Evolutionary conservation across 2,113 vertebrate genomes (phyloP), one percentile per base, ranked within the genome.

Genomic region (Alces alces): DNA sequence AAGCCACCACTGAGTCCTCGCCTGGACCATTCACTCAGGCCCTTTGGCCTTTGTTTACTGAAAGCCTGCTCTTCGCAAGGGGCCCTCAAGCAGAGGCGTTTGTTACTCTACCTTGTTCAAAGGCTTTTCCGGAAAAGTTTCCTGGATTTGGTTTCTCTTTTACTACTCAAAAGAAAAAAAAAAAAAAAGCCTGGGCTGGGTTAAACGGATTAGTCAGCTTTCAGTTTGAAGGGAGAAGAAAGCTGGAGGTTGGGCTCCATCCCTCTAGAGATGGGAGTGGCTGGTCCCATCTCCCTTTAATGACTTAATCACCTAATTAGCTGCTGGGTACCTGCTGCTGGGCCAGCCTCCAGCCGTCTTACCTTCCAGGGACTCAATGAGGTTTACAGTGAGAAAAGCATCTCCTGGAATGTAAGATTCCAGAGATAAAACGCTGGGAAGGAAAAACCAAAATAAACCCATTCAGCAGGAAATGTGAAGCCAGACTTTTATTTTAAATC

Each of bases 231-330:
- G 84, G 89, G 95, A 95, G 98, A 98, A 97, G 98, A 98, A 97
- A 95, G 89, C 96, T 83, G 92, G 98, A 98, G 94, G 95, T 97
- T 97, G 96, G 97, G 98, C 99, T 99, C 99, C 99, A 99, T 98
- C 99, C 99, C 97, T 99, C 99, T 99, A 99, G 70, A 43, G 25
- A 76, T 39, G 70, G 98, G 98, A 99, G 98, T 98, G 98, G 98
- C 98, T 99, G 99, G 98, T 98, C 97, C 86, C 98, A 97, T 98
- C 98, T 98, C 97, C 98, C 98, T 98, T 99, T 99, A 99, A 99
- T 99, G 99, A 99, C 99, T 99, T 99, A 99, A 99, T 99, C 99
- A 98, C 99, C 98, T 99, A 99, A 99, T 99, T 99, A 99, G 99
- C 98, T 98, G 98, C 99, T 98, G 99, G 98, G 98, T 97, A 98